A percentile compares a stretch with the other conserved stretches of the same genome.
Evolutionary conservation across 2,888 invertebrate species (phyloP).

Genomic region (Eristalis intricaria): DNA sequence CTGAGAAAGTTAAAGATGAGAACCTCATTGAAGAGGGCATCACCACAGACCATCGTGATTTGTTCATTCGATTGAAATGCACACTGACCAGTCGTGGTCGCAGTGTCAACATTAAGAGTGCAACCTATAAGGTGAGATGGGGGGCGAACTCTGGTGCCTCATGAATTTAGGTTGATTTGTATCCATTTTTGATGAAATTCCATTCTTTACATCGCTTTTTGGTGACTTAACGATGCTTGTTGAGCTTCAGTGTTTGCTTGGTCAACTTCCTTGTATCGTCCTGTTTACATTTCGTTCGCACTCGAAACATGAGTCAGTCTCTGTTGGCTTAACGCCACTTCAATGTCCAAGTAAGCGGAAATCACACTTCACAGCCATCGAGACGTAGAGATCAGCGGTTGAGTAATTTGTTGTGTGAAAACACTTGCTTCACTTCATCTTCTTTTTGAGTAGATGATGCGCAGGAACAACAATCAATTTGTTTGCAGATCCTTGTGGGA

Average conservation of each 20-base stretch:
- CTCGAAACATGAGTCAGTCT: not conserved
- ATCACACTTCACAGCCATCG: not conserved
- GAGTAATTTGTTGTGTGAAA: not conserved
- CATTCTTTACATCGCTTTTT: not conserved
- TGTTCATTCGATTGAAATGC: constrained; percentile 89
- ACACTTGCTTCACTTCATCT: not conserved
- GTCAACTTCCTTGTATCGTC: not conserved
- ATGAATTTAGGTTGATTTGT: not conserved
- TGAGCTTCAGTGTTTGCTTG: not conserved
- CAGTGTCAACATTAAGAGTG: constrained; percentile 96
- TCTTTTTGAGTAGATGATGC: not conserved
- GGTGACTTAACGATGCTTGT: not conserved
- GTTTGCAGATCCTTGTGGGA: not conserved
- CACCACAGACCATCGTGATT: constrained; percentile 79
- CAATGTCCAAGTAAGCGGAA: not conserved
- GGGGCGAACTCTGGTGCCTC: not conserved
- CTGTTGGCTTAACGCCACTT: not conserved
- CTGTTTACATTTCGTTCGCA: not conserved
- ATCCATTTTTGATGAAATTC: no score
- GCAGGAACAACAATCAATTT: not conserved
- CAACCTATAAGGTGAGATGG: constrained; percentile 92
- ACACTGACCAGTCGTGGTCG: constrained; percentile 97
- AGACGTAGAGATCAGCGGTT: not conserved
- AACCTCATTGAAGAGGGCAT: constrained; percentile 75
- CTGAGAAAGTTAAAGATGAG: constrained; percentile 78